These are phyloP conservation scores for Cyphomyrus discorhynchus DNA, from an alignment of 2,113 vertebrate species.

Conservation along the genomic window DNA sequence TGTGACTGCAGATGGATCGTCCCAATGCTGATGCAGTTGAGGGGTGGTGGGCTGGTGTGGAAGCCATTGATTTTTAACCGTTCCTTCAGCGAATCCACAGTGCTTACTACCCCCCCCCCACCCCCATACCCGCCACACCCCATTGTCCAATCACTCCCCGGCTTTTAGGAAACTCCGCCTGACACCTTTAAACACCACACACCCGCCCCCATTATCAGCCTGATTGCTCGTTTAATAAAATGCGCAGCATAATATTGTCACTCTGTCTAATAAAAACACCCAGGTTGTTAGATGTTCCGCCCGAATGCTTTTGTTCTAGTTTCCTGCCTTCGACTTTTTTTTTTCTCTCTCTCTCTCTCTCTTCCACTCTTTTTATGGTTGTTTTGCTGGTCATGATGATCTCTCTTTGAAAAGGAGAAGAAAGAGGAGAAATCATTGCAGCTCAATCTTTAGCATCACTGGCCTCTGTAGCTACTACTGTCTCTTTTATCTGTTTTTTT, in stretches of 20 bases:
- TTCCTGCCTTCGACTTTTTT: conserved; percentile 36
- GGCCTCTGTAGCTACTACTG: conserved; percentile 43
- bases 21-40: conserved; percentile 26
- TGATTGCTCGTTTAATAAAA: conserved; percentile 45
- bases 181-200: conserved; percentile 40
- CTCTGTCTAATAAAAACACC: conserved; percentile 48
- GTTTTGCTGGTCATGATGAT: conserved; percentile 52
- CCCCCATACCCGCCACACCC: conserved; percentile 12
- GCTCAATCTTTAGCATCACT: conserved; percentile 52
- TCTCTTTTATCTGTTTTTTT: conserved; percentile 47
- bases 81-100: conserved; percentile 4
- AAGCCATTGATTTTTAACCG: conserved; percentile 35
- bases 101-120: conserved; percentile 16
- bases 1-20: conserved; percentile 18
- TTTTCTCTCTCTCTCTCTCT: not conserved
- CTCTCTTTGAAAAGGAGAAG: conserved; percentile 54
- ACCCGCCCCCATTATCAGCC: conserved; percentile 40
- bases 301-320: conserved; percentile 27
- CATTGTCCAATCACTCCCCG: conserved; percentile 32
- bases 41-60: conserved; percentile 41
- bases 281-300: conserved; percentile 33
- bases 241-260: conserved; percentile 48
- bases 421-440: conserved; percentile 40
- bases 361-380: conserved; percentile 40
- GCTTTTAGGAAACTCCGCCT: conserved; percentile 33